Base-by-base conservation (phyloP, 2,113 vertebrate species). In the Nansenia antarctica region DNA sequence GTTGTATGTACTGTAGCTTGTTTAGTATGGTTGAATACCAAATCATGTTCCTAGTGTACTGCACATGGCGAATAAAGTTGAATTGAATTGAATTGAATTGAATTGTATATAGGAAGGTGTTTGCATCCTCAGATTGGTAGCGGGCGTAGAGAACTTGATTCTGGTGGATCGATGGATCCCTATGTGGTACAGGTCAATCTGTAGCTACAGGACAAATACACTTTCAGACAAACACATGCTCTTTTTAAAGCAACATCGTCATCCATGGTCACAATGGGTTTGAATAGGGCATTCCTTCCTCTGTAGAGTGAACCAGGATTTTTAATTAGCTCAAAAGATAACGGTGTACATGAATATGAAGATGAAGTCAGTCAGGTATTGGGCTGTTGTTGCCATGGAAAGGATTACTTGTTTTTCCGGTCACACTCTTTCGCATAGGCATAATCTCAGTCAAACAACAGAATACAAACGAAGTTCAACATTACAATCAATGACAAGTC, bases 131-230 rank as follows among this genome's bases (percentile, higher is more conserved):
- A 20, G 31, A 61, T 32, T 29, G 34, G 35, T 62, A n/a, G n/a
- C n/a, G 5, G 14, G 53, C 26, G 22, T 2, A n/a, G 58, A 22
- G 11, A 20, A 12, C 64, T 42, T 69, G 22, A 15, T 63, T 63
- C 52, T 47, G 52, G 45, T 24, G 27, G 69, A 78, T 82, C 72
- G 65, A 78, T 82, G 64, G 61, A 62, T 63, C 55, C 61, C 53
- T 58, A 47, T 65, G 61, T 78, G 66, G 62, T 64, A 58, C 24
- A 37, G 63, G 55, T 81, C 82, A 74, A 84, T 87, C 83, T 31
- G 53, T 42, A 64, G 60, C 79, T 73, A 72, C 35, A 78, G 75
- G 68, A 78, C 52, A 72, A 77, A 82, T 76, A 77, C 52, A 76
- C 71, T 81, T 84, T 85, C 73, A 84, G 62, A 75, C 22, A 15